Percentiles rank a stretch among this genome's conserved stretches.
phyloP scores from a whole-genome alignment of 2,113 vertebrate species.

The Alethe diademata region DNA sequence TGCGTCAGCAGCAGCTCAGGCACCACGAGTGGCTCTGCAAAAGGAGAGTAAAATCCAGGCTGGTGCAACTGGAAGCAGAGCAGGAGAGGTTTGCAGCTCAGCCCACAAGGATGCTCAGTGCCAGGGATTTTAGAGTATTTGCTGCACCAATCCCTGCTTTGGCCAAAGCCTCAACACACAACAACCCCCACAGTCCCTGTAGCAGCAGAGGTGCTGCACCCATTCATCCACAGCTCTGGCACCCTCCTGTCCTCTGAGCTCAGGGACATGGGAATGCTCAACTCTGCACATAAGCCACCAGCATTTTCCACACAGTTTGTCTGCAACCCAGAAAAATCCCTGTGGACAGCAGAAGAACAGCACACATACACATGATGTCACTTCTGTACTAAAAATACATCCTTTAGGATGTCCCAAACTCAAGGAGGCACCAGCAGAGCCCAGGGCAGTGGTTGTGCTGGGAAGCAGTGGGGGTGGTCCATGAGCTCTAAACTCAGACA shows the following conservation, averaged over 20 bases:
- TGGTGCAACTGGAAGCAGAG: not conserved
- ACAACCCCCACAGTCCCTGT: rapidly evolving
- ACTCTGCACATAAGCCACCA: not conserved
- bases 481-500: not conserved
- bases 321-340: not conserved
- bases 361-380: rapidly evolving
- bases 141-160: not conserved
- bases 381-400: not conserved
- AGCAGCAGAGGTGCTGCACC: not conserved
- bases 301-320: not conserved
- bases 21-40: not conserved
- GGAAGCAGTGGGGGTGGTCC: rapidly evolving
- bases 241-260: rapidly evolving
- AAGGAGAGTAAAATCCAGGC: not conserved
- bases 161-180: not conserved
- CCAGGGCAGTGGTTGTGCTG: not conserved
- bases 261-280: not conserved
- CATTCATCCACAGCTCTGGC: not conserved
- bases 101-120: not conserved
- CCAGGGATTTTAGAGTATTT: not conserved
- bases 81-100: not conserved
- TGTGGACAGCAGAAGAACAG: not conserved
- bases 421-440: not conserved
- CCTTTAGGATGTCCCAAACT: not conserved
- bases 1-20: not conserved